Evolutionary conservation across 2,888 invertebrate species (phyloP), one percentile per base, ranked within the genome.

Genomic region (Xanthorhoe designata): DNA sequence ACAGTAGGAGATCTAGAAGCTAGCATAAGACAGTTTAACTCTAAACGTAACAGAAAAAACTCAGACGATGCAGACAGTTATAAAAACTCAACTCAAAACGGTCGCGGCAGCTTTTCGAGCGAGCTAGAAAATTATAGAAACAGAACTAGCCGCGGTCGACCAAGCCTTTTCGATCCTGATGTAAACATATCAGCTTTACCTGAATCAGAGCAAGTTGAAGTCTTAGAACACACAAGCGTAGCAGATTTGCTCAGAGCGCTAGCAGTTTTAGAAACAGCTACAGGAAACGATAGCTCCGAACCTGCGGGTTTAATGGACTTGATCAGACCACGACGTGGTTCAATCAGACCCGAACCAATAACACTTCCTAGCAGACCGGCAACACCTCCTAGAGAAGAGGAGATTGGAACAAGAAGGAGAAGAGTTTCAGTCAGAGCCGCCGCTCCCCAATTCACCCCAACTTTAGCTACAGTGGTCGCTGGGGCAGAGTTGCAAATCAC

Each of bases 221-320:
- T 97, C 10, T 89, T 97, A 62, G 97, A 97, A 85, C 96, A 97
- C 77, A 97, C 97, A 0, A 97, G 97, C 19, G 94, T 98, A 13
- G 97, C 97, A 0, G 97, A 98, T 87, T 94, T 98, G 61, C 94
- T 98, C 29, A 94, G 97, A 63, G 97, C 97, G 0, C 87, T 98
- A 55, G 96, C 97, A 54, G 95, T 95, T n/a, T 91, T 97, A 73
- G 92, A 93, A 73, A 91, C 92, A 5, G 90, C 87, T 15, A 81
- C 82, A 9, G 71, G 73, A 38, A 72, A 73, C 45, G 61, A 64
- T 50, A 55, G 62, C 0, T 29, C 29, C 19, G 83, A 84, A 15
- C 72, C 85, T 8, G 75, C 85, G 1, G 83, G 88, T 0, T 72
- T 90, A 50, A 73, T 89, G 61, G 88, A 88, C 49, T 73, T 90